Evolutionary conservation across 2,888 invertebrate genomes (phyloP).

Genomic region (Lamproptera curius): DNA sequence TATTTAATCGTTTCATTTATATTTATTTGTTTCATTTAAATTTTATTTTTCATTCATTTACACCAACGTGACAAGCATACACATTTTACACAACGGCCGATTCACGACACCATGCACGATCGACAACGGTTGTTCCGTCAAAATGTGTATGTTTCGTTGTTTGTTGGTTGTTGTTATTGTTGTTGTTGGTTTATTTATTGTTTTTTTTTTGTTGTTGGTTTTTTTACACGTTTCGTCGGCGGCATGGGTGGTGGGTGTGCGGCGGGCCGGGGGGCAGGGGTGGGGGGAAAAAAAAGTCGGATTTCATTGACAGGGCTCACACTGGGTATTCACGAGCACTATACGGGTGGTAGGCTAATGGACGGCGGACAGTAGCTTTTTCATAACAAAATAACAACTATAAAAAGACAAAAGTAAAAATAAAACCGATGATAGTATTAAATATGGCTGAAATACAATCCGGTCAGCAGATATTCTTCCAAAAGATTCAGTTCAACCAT

Average conservation of each 20-base stretch:
- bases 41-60: constrained; percentile 27
- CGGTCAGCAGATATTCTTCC: not conserved
- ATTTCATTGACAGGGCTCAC: constrained; percentile 75
- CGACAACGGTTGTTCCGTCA: constrained; percentile 73
- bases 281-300: constrained; percentile 71
- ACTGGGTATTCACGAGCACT: constrained; percentile 66
- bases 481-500: not conserved
- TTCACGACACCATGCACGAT: constrained; percentile 70
- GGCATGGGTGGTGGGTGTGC: constrained; percentile 69
- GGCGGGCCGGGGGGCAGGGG: constrained; percentile 66
- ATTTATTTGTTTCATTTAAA: constrained; percentile 34
- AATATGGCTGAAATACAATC: not conserved
- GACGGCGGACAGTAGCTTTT: constrained; percentile 39
- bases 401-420: not conserved
- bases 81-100: constrained; percentile 62
- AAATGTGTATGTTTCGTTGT: constrained; percentile 50
- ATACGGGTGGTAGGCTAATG: constrained; percentile 46
- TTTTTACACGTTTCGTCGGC: constrained; percentile 59
- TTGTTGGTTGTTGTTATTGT: constrained; percentile 30
- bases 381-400: constrained; percentile 21
- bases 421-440: not conserved
- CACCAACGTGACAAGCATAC: constrained; percentile 54
- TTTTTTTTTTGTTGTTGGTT: constrained; percentile 33
- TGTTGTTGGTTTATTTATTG: constrained; percentile 27
- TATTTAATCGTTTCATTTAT: constrained; percentile 26